Conservation (phyloP, 2,888 invertebrate species). For the Acronicta aceris region DNA sequence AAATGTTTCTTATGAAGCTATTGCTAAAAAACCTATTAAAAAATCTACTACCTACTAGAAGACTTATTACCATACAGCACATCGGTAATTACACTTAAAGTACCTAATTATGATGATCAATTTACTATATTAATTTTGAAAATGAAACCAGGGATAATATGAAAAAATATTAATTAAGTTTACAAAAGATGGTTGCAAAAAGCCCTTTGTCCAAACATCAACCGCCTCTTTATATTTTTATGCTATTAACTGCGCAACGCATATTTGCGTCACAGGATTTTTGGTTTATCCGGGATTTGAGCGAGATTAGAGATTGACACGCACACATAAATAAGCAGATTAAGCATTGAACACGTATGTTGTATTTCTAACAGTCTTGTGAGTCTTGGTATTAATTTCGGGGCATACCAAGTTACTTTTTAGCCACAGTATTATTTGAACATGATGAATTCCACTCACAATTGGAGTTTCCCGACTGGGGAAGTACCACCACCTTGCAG, state of each 20-base stretch:
- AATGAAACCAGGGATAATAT: conserved; percentile 10
- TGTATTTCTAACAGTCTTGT: not conserved
- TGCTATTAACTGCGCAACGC: not conserved
- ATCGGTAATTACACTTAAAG: too few relatives aligned
- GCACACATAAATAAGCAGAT: conserved; percentile 1
- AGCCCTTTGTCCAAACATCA: not conserved
- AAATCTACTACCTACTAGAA: too few relatives aligned
- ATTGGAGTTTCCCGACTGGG: too few relatives aligned
- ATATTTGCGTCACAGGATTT: not conserved
- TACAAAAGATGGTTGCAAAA: conserved; percentile 6
- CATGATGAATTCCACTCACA: too few relatives aligned
- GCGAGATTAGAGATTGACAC: conserved; percentile 1
- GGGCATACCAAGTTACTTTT: not conserved
- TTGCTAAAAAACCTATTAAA: too few relatives aligned
- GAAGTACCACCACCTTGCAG: too few relatives aligned
- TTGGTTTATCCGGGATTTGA: not conserved
- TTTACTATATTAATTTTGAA: not conserved
- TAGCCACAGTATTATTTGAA: not conserved
- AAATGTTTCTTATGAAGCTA: too few relatives aligned
- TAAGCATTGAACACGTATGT: not conserved
- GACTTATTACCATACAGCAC: too few relatives aligned
- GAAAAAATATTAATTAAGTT: conserved; percentile 23
- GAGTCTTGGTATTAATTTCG: not conserved
- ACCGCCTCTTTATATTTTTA: not conserved
- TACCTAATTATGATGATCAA: too few relatives aligned